Evolutionary conservation across 2,888 invertebrate species (phyloP), one percentile per base, ranked within the genome.

Genomic region (Cyrtodaria siliqua): DNA sequence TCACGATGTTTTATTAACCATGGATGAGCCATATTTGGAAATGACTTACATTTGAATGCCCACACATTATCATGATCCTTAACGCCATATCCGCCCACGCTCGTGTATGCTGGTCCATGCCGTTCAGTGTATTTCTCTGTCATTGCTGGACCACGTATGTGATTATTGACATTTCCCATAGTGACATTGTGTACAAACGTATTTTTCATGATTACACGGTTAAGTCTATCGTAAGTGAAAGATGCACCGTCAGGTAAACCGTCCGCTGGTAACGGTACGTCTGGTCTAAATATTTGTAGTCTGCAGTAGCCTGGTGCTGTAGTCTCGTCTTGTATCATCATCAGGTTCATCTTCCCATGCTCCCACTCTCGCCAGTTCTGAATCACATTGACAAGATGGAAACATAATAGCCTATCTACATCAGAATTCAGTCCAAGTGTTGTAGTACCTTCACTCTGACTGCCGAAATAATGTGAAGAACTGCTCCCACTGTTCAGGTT

Each of bases 391-490:
- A 42, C 26, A 1, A 20, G 6, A n/a, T 68, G 6, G 4, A 26
- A 4, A 40, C 26, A 42, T 1, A 16, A 27, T 1, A 68, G 55
- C 2, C 6, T 23, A 55, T 68, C 68, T 18, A 47, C 9, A 29
- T 68, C 68, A 3, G 68, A 61, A 8, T 60, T n/a, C 18, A 68
- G 20, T 4, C 67, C 57, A 1, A 9, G 3, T 4, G 57, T 67
- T 14, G 66, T 70, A 24, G 61, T 47, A 12, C 70, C 55, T 27
- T 70, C 70, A 14, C 62, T 29, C 20, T 56, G 56, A 50, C 70
- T 70, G 0, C 70, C 70, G 50, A 62, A 60, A 2, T 14, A n/a
- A 53, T 53, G 62, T 2, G 8, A 4, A 14, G 2, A 12, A 1
- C 4, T n/a, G 12, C 2, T 38, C 8, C 6, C 3, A 2, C 24